Conservation (phyloP, 2,113 vertebrate genomes). For the Indicator maculatus region DNA sequence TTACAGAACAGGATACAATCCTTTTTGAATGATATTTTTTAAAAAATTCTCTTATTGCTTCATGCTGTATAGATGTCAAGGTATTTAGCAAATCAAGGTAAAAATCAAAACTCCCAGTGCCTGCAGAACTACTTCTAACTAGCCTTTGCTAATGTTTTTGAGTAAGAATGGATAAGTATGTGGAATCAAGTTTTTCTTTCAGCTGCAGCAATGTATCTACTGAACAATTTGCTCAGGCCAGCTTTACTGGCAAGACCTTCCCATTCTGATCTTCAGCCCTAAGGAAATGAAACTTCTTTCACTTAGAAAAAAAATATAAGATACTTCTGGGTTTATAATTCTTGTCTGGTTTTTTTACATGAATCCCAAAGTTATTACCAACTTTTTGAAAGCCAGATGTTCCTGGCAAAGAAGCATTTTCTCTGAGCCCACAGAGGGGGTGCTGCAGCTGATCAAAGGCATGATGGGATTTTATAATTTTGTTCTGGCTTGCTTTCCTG, state of each 20-base stretch:
- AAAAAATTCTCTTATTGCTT: background rate
- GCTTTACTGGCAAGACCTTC: background rate
- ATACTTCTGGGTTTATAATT: background rate
- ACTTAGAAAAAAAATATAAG: background rate
- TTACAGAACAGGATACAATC: background rate
- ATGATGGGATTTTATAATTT: conserved; percentile 22
- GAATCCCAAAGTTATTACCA: conserved; percentile 24
- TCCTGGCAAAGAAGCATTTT: conserved; percentile 4
- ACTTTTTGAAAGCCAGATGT: conserved; percentile 52
- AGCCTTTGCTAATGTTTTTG: background rate
- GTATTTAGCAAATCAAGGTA: background rate
- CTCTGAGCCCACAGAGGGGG: background rate
- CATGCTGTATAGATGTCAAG: background rate
- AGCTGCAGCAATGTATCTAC: background rate
- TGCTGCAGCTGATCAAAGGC: background rate
- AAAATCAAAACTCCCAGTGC: background rate
- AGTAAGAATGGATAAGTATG: background rate
- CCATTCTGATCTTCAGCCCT: background rate
- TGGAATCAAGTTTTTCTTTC: background rate
- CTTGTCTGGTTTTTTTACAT: background rate
- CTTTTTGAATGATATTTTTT: background rate
- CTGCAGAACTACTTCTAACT: background rate
- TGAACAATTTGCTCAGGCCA: conserved; percentile 4
- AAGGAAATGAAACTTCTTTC: background rate
- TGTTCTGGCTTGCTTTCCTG: conserved; percentile 9